Base-by-base conservation (phyloP, 2,113 vertebrate genomes). In the Pseudopodoces humilis region DNA sequence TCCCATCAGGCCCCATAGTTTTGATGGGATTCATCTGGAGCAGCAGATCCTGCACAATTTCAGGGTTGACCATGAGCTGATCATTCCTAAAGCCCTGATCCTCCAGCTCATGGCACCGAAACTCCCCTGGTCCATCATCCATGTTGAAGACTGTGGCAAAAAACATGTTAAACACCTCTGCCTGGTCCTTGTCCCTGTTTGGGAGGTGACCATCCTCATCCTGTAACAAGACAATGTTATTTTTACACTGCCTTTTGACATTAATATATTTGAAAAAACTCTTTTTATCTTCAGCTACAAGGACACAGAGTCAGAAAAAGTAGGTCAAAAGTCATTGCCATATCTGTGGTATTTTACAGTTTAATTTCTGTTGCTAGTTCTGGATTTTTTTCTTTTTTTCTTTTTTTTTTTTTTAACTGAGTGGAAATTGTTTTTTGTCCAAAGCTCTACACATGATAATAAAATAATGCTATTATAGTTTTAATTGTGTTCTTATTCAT, bases 91-190 rank as follows among this genome's bases (percentile, higher is more conserved):
- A 59, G 23, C 13, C 19, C 13, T 46, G 27, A 37, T 74, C 19
- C 23, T 67, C 10, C 28, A 67, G 8, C 28, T 59, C 46, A 82
- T 0, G 3, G 9, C 33, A 25, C 13, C 23, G 19, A 46, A 58
- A 67, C 15, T 1, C 27, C 15, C 22, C 59, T 39, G 23, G 3
- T 67, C 44, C 8, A 4, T 52, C 28, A 59, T 30, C 25, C 19
- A 3, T 52, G 12, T 23, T 37, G 33, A 72, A 58, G 33, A 44
- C 3, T 52, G 27, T 59, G 37, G 10, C 6, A 24, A 53, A 60
- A 23, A 75, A 30, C 2, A 2, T 0, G 1, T 67, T 39, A 22
- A 75, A 39, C 15, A 24, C 13, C 33, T 46, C 6, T 39, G n/a
- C 5, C 15, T 39, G 9, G 8, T 74, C 39, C 9, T 8, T 44